Evolutionary conservation across 1,140 invertebrate genomes (phyloP), one percentile per base, ranked within the genome.

Genomic region (Heterodera schachtii): DNA sequence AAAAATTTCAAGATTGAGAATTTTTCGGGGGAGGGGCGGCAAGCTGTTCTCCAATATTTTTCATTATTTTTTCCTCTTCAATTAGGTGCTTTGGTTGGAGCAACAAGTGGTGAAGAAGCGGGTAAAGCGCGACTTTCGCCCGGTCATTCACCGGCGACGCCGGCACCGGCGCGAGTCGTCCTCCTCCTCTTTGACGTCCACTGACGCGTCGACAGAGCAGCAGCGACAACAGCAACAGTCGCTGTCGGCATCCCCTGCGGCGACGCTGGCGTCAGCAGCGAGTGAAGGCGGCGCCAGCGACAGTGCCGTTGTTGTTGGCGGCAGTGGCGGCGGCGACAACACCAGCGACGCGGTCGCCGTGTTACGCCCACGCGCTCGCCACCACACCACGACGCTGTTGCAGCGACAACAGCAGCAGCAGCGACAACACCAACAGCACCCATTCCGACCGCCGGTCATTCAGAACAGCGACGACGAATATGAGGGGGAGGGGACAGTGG

Each of bases 21-120:
- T n/a, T n/a, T n/a, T n/a, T n/a, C n/a, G n/a, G n/a, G n/a, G n/a
- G n/a, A n/a, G n/a, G n/a, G n/a, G n/a, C n/a, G n/a, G n/a, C n/a
- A n/a, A n/a, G n/a, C n/a, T n/a, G n/a, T n/a, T n/a, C n/a, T n/a
- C n/a, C n/a, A n/a, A n/a, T 31, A 31, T 31, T 31, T 31, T 31
- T n/a, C n/a, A 31, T 0, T 31, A 1, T 31, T 31, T 31, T 31
- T 31, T 1, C 0, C 31, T 31, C 31, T 31, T 31, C 31, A 31
- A 0, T 31, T 47, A 96, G 95, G 94, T 97, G 3, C 92, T 93
- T 84, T 98, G 96, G 96, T 93, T 96, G 78, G 94, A 97, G 89
- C 96, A 98, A 87, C 96, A 98, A 90, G 93, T 95, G 73, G 95
- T 95, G 86, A 95, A 94, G 90, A 93, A 92, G 70, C 93, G 96